A percentile compares a stretch with the other conserved stretches of the same genome.
Evolutionary conservation across 1,140 invertebrate species (phyloP).

Genomic region (Eciton burchellii): DNA sequence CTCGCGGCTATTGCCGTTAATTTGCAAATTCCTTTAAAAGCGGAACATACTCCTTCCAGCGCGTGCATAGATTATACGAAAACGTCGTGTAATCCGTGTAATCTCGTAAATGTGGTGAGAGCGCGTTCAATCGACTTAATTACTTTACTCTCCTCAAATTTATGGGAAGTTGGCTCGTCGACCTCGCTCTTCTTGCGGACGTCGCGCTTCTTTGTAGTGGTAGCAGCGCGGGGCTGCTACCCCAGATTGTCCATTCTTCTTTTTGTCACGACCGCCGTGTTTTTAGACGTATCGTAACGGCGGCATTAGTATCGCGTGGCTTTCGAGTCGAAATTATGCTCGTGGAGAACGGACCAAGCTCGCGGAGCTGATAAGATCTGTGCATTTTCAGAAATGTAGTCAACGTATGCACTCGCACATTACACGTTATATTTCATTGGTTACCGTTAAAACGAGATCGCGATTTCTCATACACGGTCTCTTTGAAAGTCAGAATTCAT

Average conservation of each 20-base stretch:
- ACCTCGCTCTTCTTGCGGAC: constrained; percentile 5
- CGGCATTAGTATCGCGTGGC: constrained; percentile 71
- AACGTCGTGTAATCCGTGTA: constrained; percentile 49
- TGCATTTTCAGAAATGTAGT: constrained; percentile 45
- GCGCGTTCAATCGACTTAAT: constrained; percentile 57
- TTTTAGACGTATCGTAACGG: constrained; percentile 66
- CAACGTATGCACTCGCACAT: constrained; percentile 40
- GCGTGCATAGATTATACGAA: not conserved
- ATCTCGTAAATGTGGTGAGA: constrained; percentile 51
- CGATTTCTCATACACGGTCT: not conserved
- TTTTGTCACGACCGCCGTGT: constrained; percentile 31
- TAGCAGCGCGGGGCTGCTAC: constrained; percentile 1
- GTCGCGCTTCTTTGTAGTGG: constrained; percentile 19
- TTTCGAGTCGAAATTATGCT: constrained; percentile 28
- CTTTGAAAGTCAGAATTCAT: too few species aligned
- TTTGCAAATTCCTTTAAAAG: constrained; percentile 13
- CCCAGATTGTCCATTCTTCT: constrained; percentile 3
- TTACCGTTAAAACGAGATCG: constrained; percentile 1
- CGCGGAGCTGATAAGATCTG: constrained; percentile 33
- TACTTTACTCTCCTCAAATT: constrained; percentile 51
- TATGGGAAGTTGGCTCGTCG: constrained; percentile 38
- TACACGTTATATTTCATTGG: constrained; percentile 6
- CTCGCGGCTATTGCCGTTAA: not conserved
- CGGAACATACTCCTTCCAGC: constrained; percentile 12
- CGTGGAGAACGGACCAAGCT: constrained; percentile 16